These are phyloP conservation scores for Gryon sp. DNA, from an alignment of 1,140 invertebrate genomes.

Conservation along the genomic window DNA sequence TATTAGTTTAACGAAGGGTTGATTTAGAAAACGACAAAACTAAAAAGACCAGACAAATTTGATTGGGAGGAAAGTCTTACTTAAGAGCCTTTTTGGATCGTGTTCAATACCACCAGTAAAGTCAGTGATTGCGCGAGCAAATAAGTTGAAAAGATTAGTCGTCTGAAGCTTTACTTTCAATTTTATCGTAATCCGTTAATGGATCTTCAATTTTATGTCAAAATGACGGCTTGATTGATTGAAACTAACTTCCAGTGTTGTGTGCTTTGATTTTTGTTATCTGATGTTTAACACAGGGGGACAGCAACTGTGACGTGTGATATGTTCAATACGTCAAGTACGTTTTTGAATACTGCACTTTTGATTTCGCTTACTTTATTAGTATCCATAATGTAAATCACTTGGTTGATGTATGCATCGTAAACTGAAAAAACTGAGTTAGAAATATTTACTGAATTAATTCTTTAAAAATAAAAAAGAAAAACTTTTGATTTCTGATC, in stretches of 20 bases:
- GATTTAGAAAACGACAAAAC: constrained; percentile 7
- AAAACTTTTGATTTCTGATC: no score
- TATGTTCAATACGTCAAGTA: constrained; percentile 9
- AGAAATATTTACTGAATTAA: no score
- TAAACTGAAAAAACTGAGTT: no score
- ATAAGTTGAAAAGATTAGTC: constrained; percentile 30
- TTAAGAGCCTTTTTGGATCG: constrained; percentile 32
- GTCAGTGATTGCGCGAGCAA: constrained; percentile 30
- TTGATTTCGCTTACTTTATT: neutral
- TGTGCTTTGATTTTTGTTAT: constrained; percentile 25
- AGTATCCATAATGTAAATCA: no score
- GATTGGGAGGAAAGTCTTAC: constrained; percentile 27
- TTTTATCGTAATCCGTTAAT: constrained; percentile 63
- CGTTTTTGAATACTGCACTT: constrained; percentile 4
- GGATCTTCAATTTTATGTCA: constrained; percentile 40
- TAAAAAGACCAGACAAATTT: constrained; percentile 21
- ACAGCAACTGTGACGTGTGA: neutral
- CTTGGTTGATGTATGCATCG: no score
- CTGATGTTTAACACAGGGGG: no score
- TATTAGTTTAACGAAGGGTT: constrained; percentile 27
- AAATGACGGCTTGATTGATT: constrained; percentile 29
- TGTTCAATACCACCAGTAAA: constrained; percentile 16
- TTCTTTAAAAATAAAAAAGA: no score
- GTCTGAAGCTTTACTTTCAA: constrained; percentile 26
- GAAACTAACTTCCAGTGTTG: neutral